Conservation (phyloP, 2,113 vertebrate genomes). For the Herpetotheres cachinnans region DNA sequence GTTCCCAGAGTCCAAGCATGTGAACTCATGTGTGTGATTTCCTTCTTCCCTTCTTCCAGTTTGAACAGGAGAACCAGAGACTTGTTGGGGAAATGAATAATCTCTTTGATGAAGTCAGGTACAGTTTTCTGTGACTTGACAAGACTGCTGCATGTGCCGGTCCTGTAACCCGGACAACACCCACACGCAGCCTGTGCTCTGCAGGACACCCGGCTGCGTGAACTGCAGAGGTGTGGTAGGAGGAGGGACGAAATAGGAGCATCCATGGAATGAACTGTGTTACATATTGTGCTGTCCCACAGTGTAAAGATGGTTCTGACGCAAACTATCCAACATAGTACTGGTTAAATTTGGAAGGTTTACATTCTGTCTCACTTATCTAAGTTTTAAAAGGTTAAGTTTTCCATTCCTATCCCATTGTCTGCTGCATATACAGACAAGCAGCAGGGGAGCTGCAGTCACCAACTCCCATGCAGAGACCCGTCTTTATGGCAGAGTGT, state of each 20-base stretch:
- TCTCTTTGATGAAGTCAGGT: slow-evolving; percentile 96
- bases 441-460: neutral
- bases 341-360: neutral
- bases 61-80: slow-evolving; percentile 96
- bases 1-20: rapidly evolving
- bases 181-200: rapidly evolving
- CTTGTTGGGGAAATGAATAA: slow-evolving; percentile 94
- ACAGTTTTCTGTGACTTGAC: neutral
- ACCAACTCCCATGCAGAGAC: neutral
- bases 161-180: slow-evolving; percentile 27
- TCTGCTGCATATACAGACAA: rapidly evolving
- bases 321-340: neutral
- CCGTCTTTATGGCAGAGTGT: rapidly evolving
- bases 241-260: neutral
- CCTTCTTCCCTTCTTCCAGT: slow-evolving; percentile 72
- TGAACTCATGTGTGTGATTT: neutral
- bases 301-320: neutral
- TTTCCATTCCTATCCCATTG: rapidly evolving
- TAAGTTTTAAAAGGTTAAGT: neutral
- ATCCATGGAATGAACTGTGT: rapidly evolving
- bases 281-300: neutral
- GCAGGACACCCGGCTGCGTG: neutral
- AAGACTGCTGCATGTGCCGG: rapidly evolving
- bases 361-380: rapidly evolving
- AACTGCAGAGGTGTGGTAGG: rapidly evolving